Base-by-base conservation (phyloP, 2,888 invertebrate genomes). In the Limnephilus lunatus region DNA sequence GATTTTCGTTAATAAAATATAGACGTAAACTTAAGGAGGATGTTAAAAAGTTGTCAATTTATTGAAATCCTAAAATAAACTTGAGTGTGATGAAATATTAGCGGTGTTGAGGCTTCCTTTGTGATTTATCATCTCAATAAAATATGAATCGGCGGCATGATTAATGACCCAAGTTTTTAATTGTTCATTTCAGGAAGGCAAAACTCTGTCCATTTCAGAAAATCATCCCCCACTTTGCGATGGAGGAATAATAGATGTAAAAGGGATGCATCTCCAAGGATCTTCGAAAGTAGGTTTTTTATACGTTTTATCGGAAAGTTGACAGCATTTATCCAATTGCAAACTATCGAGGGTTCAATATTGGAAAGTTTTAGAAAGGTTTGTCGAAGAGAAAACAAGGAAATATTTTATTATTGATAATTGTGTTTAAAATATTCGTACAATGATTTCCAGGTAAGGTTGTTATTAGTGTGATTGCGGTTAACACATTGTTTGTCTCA, bases 111-210 rank as follows among this genome's bases (percentile, higher is more conserved):
- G 86, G 86, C 14, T 3, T 39, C n/a, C 44, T 39, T 44, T 39
- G 86, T 86, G 86, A 86, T 86, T 86, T 44, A 86, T 44, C 48
- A 86, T 31, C 86, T 44, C n/a, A 86, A 86, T 86, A 86, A 86
- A 86, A 86, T 86, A 48, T 86, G 35, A 86, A 86, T 86, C 44
- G 86, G 86, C 86, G 86, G 44, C 35, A 44, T 86, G 86, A 86
- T 86, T 86, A 86, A 86, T 86, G 48, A 44, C 44, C 2, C n/a
- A 48, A 86, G 86, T 86, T 86, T 68, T 86, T 86, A 86, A 86
- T 86, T 44, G 86, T 85, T n/a, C 85, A 15, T 85, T 85, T 35
- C 44, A 25, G 7, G 68, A 68, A 68, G 19, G 68, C 68, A 68
- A 68, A 68, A 25, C 25, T 68, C 68, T 68, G 68, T n/a, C 68